Percentiles rank a stretch among this genome's conserved stretches.
Evolutionary conservation across 2,888 invertebrate species (phyloP).

Genomic region (Endotricha flammealis): DNA sequence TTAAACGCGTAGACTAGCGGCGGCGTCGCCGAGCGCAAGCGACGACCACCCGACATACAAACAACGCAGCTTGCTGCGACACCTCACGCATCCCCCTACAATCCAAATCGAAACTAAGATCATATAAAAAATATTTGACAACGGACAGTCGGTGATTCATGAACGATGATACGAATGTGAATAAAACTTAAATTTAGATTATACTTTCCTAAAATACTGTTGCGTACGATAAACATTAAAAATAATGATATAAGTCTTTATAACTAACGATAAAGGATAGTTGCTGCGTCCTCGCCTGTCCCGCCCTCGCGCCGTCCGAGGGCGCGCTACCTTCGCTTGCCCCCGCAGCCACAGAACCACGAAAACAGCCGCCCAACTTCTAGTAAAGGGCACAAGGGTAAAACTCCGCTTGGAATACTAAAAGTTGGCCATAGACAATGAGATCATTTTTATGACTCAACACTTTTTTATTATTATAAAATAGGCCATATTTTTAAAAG

Average conservation of each 20-base stretch:
- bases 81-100: slow-evolving; percentile 28
- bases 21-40: slow-evolving; percentile 22
- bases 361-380: slow-evolving; percentile 23
- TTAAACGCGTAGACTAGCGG: slow-evolving; percentile 40
- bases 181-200: slow-evolving; percentile 69
- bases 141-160: slow-evolving; percentile 40
- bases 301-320: slow-evolving; percentile 30
- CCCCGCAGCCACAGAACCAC: slow-evolving; percentile 31
- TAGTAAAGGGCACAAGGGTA: slow-evolving; percentile 23
- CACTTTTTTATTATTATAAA: slow-evolving; percentile 23
- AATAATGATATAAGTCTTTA: slow-evolving; percentile 75
- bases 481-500: slow-evolving; percentile 32
- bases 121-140: slow-evolving; percentile 25
- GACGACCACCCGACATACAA: slow-evolving; percentile 25
- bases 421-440: slow-evolving; percentile 26
- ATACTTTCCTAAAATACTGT: slow-evolving; percentile 73
- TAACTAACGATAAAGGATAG: slow-evolving; percentile 53
- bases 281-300: slow-evolving; percentile 25
- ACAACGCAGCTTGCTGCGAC: too few relatives aligned
- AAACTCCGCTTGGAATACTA: slow-evolving; percentile 23
- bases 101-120: slow-evolving; percentile 21
- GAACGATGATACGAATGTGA: slow-evolving; percentile 36
- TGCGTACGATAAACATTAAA: slow-evolving; percentile 72
- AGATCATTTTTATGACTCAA: too few relatives aligned
- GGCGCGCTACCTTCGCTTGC: slow-evolving; percentile 21